Percentiles rank a stretch among this genome's conserved stretches.
Conservation (phyloP, 2,113 vertebrate genomes). For the Phaetusa simplex region DNA sequence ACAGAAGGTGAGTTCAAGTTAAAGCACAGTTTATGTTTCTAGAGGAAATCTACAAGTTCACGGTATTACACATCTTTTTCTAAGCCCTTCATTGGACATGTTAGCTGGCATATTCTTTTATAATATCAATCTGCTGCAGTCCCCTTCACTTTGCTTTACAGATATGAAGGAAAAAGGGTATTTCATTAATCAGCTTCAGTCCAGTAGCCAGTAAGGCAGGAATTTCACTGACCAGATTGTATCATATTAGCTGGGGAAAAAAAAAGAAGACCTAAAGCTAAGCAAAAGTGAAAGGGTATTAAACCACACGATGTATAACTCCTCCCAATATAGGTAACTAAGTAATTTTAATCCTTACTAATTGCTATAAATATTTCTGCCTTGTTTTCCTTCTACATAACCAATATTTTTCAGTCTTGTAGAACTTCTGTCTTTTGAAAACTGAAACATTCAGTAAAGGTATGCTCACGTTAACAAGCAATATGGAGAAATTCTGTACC, state of each 20-base stretch:
- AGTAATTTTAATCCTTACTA: not conserved
- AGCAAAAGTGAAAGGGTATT: not conserved
- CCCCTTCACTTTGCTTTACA: not conserved
- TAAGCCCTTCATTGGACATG: not conserved
- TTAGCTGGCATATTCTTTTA: not conserved
- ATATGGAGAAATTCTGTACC: not conserved
- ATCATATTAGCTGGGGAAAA: not conserved
- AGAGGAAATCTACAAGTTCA: not conserved
- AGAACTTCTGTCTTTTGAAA: not conserved
- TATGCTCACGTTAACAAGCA: not conserved
- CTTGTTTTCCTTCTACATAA: not conserved
- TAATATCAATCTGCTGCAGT: not conserved
- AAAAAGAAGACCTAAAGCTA: not conserved
- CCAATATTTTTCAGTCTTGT: not conserved
- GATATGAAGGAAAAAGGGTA: not conserved
- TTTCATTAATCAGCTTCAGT: not conserved
- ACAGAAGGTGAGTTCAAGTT: not conserved
- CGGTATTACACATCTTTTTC: not conserved
- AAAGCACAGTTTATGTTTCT: not conserved
- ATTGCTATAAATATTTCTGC: not conserved
- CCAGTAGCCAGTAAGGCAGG: not conserved
- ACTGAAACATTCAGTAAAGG: not conserved
- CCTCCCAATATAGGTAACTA: not conserved
- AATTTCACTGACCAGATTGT: not conserved
- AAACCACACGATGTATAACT: not conserved